A percentile compares a stretch with the other conserved stretches of the same genome.
Conservation (phyloP, 2,888 invertebrate species). For the Odontomyia ornata region DNA sequence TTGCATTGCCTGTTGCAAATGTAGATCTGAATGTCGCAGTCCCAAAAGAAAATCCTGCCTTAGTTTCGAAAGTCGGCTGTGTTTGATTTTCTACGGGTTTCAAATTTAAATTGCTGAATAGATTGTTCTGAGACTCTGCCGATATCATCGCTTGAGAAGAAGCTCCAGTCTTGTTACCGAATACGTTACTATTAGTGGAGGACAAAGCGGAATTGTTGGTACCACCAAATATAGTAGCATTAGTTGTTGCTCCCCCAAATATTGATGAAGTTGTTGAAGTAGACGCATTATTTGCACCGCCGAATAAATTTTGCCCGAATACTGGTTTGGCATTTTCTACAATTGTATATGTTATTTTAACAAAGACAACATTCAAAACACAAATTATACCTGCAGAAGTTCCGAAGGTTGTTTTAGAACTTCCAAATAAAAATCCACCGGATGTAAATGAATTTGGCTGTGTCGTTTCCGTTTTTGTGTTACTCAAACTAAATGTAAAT, state of each 20-base stretch:
- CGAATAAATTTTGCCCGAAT: constrained; percentile 55
- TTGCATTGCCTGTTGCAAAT: constrained; percentile 11
- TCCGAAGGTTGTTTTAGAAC: constrained; percentile 18
- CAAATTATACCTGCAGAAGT: constrained; percentile 47
- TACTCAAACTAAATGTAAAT: constrained; percentile 25
- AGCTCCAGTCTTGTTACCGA: constrained; percentile 26
- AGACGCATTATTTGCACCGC: constrained; percentile 34
- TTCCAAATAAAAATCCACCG: constrained; percentile 58
- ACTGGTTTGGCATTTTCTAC: constrained; percentile 51
- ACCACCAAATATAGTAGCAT: constrained; percentile 52
- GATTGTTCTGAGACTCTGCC: not conserved
- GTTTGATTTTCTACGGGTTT: constrained; percentile 22
- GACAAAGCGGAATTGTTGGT: constrained; percentile 47
- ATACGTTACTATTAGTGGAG: constrained; percentile 48
- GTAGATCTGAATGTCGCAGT: constrained; percentile 16
- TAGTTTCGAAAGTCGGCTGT: constrained; percentile 32
- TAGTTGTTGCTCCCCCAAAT: constrained; percentile 26
- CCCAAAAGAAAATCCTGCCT: constrained; percentile 38
- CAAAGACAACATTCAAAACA: not conserved
- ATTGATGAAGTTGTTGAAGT: constrained; percentile 16
- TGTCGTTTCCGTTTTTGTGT: not conserved
- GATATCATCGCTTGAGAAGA: not conserved
- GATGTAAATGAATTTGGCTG: constrained; percentile 39
- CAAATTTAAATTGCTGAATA: constrained; percentile 11
- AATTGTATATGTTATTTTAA: not conserved